Percentiles rank a stretch among this genome's conserved stretches.
Evolutionary conservation across 2,888 invertebrate genomes (phyloP).

Genomic region (Anticlea derivata): DNA sequence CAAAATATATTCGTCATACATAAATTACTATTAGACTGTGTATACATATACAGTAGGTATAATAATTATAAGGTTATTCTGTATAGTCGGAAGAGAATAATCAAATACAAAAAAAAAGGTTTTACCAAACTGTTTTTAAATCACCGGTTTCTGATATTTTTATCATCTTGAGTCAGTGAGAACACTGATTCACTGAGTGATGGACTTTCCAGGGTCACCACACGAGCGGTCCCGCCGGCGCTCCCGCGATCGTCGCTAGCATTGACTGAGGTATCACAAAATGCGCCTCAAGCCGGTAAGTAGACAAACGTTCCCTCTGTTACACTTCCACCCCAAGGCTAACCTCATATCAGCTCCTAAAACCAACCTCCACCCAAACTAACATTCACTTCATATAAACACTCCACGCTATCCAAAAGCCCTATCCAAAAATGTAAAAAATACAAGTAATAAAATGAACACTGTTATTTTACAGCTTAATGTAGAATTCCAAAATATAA

Average conservation of each 20-base stretch:
- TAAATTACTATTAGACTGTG: too few relatives aligned
- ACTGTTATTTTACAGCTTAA: conserved; percentile 81
- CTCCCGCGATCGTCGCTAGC: conserved; percentile 78
- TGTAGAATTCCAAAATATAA: conserved; percentile 79
- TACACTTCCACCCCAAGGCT: conserved; percentile 23
- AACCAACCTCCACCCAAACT: conserved; percentile 28
- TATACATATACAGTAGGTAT: too few relatives aligned
- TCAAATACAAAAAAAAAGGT: too few relatives aligned
- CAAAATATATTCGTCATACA: too few relatives aligned
- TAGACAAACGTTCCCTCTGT: conserved; percentile 44
- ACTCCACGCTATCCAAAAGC: conserved; percentile 42
- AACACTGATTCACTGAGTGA: too few relatives aligned
- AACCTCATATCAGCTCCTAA: conserved; percentile 23
- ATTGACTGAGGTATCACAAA: conserved; percentile 82
- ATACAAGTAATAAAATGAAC: conserved; percentile 78
- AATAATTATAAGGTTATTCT: too few relatives aligned
- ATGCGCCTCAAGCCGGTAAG: conserved; percentile 78
- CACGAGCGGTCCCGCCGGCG: conserved; percentile 74
- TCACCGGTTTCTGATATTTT: too few relatives aligned
- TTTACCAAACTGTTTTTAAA: too few relatives aligned
- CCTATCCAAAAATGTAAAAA: conserved; percentile 39
- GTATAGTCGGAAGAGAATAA: too few relatives aligned
- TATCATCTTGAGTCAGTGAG: too few relatives aligned
- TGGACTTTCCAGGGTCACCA: conserved; percentile 65
- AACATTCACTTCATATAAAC: conserved; percentile 32